Evolutionary conservation across 2,888 invertebrate species (phyloP).

Genomic region (Rhagophthalmus giganteus): DNA sequence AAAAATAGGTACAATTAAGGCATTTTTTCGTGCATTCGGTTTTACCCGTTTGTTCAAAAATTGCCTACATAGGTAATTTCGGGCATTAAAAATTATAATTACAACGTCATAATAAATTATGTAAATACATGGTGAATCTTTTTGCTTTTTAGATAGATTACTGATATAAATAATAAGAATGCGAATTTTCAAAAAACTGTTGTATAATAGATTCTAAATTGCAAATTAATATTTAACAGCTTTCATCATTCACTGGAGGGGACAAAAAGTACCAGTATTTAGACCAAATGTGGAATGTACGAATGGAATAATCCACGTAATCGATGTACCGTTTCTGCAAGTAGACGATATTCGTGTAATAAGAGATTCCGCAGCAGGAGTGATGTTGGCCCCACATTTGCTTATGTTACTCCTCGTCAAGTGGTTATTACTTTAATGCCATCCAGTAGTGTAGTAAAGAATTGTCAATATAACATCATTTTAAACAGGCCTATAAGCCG

Average conservation of each 20-base stretch:
- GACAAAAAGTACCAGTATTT: slow-evolving; percentile 79
- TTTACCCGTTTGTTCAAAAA: no score
- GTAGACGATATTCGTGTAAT: slow-evolving; percentile 81
- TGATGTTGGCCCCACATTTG: slow-evolving; percentile 34
- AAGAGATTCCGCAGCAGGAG: slow-evolving; percentile 49
- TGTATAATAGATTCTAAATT: no score
- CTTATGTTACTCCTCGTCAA: slow-evolving; percentile 54
- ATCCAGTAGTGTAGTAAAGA: slow-evolving; percentile 21
- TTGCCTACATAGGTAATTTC: no score
- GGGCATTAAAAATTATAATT: no score
- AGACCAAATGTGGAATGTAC: slow-evolving; percentile 93
- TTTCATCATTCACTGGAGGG: slow-evolving; percentile 84
- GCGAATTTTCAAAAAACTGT: no score
- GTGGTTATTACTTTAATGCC: slow-evolving; percentile 51
- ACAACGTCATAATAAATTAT: no score
- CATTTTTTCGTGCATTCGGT: no score
- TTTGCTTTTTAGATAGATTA: no score
- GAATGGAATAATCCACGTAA: slow-evolving; percentile 94
- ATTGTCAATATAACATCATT: slow-evolving; percentile 19
- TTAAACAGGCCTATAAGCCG: slow-evolving; percentile 19
- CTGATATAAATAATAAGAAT: no score
- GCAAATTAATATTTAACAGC: slow-evolving; percentile 59
- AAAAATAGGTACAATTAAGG: no score
- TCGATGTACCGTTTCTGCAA: slow-evolving; percentile 82
- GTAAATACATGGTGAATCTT: no score